Conservation (phyloP, 2,113 vertebrate genomes). For the Phalacrocorax brasilianus region DNA sequence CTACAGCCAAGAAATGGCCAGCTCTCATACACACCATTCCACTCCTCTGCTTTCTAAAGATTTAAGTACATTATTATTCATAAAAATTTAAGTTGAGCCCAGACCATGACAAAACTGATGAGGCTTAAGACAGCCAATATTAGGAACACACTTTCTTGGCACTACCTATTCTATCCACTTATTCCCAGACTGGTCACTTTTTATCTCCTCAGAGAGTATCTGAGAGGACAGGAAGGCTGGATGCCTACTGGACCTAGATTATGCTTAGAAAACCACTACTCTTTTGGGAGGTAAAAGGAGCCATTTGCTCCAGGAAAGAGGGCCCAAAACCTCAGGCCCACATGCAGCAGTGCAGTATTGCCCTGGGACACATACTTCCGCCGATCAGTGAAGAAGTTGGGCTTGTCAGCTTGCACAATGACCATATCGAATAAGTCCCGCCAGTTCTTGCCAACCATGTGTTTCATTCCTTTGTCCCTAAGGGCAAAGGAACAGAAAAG, state of each 20-base stretch:
- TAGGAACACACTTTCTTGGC: background rate
- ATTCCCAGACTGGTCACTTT: background rate
- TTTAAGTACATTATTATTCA: background rate
- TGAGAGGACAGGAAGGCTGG: background rate
- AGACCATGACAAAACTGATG: background rate
- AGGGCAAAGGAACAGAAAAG: background rate
- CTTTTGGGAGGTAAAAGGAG: background rate
- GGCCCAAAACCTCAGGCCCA: background rate
- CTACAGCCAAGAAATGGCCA: background rate
- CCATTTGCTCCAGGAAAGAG: background rate
- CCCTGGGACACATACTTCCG: conserved; percentile 70
- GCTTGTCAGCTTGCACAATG: conserved; percentile 83
- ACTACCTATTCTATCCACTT: background rate
- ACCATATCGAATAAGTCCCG: conserved; percentile 80
- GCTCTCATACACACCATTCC: background rate
- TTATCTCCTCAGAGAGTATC: background rate
- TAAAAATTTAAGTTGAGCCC: background rate
- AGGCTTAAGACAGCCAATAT: background rate
- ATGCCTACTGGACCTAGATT: background rate
- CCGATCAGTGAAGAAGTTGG: conserved; percentile 81
- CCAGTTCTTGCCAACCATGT: conserved; percentile 84
- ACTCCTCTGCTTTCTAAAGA: background rate
- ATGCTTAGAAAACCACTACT: background rate
- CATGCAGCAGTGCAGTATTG: background rate
- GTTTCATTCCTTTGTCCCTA: conserved; percentile 83